Evolutionary conservation across 2,888 invertebrate species (phyloP), one percentile per base, ranked within the genome.

Genomic region (Ochropleura plecta): DNA sequence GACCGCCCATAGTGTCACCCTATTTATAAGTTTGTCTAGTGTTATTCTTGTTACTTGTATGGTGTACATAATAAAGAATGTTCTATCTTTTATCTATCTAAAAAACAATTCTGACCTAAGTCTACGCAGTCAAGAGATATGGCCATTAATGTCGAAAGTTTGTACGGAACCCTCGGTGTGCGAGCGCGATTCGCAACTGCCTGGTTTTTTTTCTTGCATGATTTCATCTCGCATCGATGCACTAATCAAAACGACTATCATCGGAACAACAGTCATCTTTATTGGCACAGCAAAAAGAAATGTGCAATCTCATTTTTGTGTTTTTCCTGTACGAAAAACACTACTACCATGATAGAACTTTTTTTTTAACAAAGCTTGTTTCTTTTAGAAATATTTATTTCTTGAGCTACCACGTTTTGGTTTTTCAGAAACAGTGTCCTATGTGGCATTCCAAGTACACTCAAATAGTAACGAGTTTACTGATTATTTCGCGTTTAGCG

Each of bases 391-490:
- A 9, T 3, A 9, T 9, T 4, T 0, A 0, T 12, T 62, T 60
- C 18, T 44, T 62, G n/a, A n/a, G 12, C 44, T 62, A 62, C 44
- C n/a, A 0, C 12, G n/a, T 44, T 44, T 44, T n/a, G 7, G 62
- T 3, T 4, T 0, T 30, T 8, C 8, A 7, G 14, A 30, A 8
- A 7, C 9, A 40, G 30, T 40, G 30, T 59, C 30, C 30, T n/a
- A 91, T 90, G 78, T 76, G 73, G 76, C 76, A 70, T 73, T 69
- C 48, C 18, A 70, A 30, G 10, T 76, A 79, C 44, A 40, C 40
- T 73, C 9, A 63, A 74, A 68, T 67, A 70, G 30, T 69, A 69
- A 69, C 30, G 42, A 59, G 40, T 53, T 59, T 14, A 44, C 63
- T 40, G 64, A 70, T 71, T 51, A 73, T 73, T 74, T 76, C n/a